Evolutionary conservation across 2,888 invertebrate species (phyloP), one percentile per base, ranked within the genome.

Genomic region (Drosophila mayaguana): DNA sequence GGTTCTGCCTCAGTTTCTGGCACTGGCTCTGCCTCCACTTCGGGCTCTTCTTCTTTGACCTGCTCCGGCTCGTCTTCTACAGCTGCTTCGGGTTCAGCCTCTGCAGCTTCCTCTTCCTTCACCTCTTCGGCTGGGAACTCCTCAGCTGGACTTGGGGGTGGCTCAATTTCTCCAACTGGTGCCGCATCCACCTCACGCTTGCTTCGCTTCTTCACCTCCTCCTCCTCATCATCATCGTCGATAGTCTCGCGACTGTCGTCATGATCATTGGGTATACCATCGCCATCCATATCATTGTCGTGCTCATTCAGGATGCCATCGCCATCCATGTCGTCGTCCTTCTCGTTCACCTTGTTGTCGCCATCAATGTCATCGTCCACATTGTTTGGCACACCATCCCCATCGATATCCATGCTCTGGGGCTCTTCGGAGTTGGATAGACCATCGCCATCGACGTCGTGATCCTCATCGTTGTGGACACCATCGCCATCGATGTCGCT

Each of bases 271-370:
- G 86, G 80, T 28, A 81, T 75, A 9, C 89, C 88, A 61, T 89
- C 85, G 34, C 88, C 90, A 55, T 85, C 88, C 32, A 78, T 80
- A 40, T 90, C 85, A 9, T 71, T 72, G 48, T 81, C 84, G 57
- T 88, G 78, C 34, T 92, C 79, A 55, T 75, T 93, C 88, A 61
- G 92, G 93, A 87, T 86, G 14, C 86, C 88, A 88, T 94, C 94
- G 46, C 93, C 92, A 65, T 94, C 84, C 62, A 88, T 79, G 56
- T 89, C 85, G 0, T 87, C 78, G 93, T 77, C 87, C 60, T 94
- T 94, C 81, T 94, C 82, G 54, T 85, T 85, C 4, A 73, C 32
- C 42, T 75, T 77, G n/a, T 61, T 82, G 85, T 94, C 94, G 40
- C 93, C 92, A 72, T 94, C 84, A 6, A 88, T 80, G 55, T 83